Conservation (phyloP, 2,113 vertebrate species). For the Phycodurus eques region DNA sequence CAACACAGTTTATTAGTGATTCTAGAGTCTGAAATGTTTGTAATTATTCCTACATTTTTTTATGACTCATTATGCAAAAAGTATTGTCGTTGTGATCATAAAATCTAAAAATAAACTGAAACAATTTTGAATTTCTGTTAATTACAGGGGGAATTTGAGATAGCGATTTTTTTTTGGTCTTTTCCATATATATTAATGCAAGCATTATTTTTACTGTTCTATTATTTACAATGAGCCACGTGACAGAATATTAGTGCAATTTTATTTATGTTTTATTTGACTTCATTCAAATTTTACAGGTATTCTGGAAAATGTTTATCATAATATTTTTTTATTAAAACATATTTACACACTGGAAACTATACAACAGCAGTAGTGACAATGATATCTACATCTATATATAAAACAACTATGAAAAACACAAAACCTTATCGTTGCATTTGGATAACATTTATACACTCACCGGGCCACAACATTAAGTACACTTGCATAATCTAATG, state of each 20-base stretch:
- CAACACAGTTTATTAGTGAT: no score
- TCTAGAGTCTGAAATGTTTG: no score
- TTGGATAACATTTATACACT: background rate
- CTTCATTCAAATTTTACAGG: constrained; percentile 4
- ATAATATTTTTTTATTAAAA: background rate
- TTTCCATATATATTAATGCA: background rate
- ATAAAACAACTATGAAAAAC: constrained; percentile 42
- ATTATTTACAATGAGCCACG: no score
- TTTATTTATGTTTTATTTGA: background rate
- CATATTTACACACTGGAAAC: constrained; percentile 20
- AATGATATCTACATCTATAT: constrained; percentile 10
- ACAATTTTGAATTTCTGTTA: background rate
- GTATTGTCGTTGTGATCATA: background rate
- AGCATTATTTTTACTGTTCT: no score
- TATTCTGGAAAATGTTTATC: constrained; percentile 6
- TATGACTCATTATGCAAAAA: no score
- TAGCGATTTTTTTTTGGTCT: background rate
- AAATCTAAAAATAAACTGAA: background rate
- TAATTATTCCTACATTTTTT: no score
- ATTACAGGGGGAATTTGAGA: no score
- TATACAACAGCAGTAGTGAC: constrained; percentile 23
- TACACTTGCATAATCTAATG: background rate
- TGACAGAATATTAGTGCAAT: no score
- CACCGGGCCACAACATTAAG: background rate
- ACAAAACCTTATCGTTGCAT: constrained; percentile 19